Base-by-base conservation (phyloP, 2,888 invertebrate genomes). In the Carcina quercana region DNA sequence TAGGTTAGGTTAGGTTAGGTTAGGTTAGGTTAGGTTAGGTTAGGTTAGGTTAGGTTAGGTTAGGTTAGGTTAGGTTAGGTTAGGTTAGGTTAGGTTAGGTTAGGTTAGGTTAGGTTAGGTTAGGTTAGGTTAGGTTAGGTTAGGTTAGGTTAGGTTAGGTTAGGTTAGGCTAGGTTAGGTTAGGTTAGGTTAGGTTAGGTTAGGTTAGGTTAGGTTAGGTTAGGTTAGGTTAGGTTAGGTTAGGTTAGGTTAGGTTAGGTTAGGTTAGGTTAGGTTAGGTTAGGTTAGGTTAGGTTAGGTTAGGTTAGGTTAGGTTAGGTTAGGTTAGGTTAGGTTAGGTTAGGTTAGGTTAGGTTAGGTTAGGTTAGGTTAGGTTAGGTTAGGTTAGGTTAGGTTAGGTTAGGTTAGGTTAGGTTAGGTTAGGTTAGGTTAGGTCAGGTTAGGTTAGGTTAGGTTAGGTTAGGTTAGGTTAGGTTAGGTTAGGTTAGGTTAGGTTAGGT, bases 1-100 rank as follows among this genome's bases (percentile, higher is more conserved):
- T 25, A 25, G 25, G 25, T 25, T 25, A 25, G 25, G 25, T 25
- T 25, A 25, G 25, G 25, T 32, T 26, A 29, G 36, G 32, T 32
- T 32, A 27, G 36, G 32, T 32, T 32, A 29, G 36, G 32, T 32
- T 32, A 29, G 32, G 27, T 32, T 25, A 25, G 31, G 22, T 32
- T 25, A 25, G 25, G 35, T 36, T 32, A 30, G 36, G 35, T 30
- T 33, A 34, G 35, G 28, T 32, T 31, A 31, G 33, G 33, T 30
- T 28, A 31, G 34, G 25, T 25, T 25, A 25, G 25, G 25, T 25
- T 12, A 13, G 34, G 34, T 41, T 40, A 42, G 40, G 40, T 38
- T 34, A 40, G 43, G 41, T 41, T 40, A 40, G 43, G 33, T 31
- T 43, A 37, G 31, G 33, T 34, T 41, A 34, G 36, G 40, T 35